These are phyloP conservation scores for Chironex yamaguchii DNA, from an alignment of 30 jellyfish, hydroid and myxozoan species.

Conservation along the genomic window DNA sequence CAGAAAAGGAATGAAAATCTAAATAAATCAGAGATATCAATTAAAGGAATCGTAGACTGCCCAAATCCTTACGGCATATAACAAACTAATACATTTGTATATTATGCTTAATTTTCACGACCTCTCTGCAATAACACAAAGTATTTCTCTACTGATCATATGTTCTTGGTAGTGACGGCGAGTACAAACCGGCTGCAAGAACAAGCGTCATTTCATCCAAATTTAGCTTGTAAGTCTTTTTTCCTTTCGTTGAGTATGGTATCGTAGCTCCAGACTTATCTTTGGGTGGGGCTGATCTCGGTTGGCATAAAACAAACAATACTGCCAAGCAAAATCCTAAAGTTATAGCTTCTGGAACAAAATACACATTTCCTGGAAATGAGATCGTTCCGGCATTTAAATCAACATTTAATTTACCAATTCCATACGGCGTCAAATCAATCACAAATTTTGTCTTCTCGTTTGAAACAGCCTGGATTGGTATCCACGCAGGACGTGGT, in stretches of 20 bases:
- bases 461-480: slow-evolving; percentile 38
- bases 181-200: slow-evolving; percentile 74
- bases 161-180: slow-evolving; percentile 63
- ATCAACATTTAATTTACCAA: slow-evolving; percentile 55
- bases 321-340: slow-evolving; percentile 75
- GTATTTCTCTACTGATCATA: slow-evolving; percentile 11
- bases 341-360: slow-evolving; percentile 72
- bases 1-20: no score
- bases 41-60: no score
- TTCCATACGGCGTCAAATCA: slow-evolving; percentile 11
- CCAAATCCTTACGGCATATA: no score
- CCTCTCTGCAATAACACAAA: no score
- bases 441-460: slow-evolving; percentile 15
- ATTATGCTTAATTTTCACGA: no score
- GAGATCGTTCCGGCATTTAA: slow-evolving; percentile 35
- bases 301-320: slow-evolving; percentile 76
- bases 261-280: slow-evolving; percentile 27
- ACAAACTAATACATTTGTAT: no score
- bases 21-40: no score
- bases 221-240: slow-evolving; percentile 17
- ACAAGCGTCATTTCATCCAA: slow-evolving; percentile 58
- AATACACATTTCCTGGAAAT: slow-evolving; percentile 19
- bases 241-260: slow-evolving; percentile 8
- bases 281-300: slow-evolving; percentile 76
- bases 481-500: slow-evolving; percentile 48